Conservation (phyloP, 2,797 vertebrate genomes). For the Leucoraja ocellata region DNA sequence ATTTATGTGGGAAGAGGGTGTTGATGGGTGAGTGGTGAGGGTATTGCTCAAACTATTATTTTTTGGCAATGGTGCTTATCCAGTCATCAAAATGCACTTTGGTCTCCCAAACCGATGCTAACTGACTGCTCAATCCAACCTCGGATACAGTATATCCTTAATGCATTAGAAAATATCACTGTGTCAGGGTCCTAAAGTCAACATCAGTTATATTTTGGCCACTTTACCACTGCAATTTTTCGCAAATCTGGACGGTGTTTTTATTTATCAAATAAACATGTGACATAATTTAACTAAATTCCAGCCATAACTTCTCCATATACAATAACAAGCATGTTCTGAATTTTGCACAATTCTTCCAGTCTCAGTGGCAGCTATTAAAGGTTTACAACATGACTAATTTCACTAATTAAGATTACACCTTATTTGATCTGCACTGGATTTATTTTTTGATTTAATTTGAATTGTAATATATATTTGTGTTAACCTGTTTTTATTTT, state of each 20-base stretch:
- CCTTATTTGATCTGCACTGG: conserved; percentile 37
- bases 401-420: conserved; percentile 33
- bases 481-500: conserved; percentile 32
- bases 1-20: conserved; percentile 17
- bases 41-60: conserved; percentile 56
- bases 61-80: conserved; percentile 68
- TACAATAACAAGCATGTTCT: conserved; percentile 11
- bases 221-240: conserved; percentile 44
- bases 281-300: conserved; percentile 43
- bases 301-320: conserved; percentile 44
- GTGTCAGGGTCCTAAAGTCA: neutral
- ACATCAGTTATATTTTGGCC: too few relatives aligned
- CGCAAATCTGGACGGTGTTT: conserved; percentile 47
- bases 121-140: conserved; percentile 28
- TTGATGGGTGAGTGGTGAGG: conserved; percentile 53
- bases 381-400: conserved; percentile 63
- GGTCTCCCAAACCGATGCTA: conserved; percentile 18
- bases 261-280: neutral
- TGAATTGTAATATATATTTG: conserved; percentile 30
- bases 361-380: conserved; percentile 90
- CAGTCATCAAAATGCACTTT: conserved; percentile 59
- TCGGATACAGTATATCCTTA: conserved; percentile 7
- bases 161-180: neutral
- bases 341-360: conserved; percentile 90
- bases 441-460: neutral